phyloP scores from a whole-genome alignment of 2,113 vertebrate species.

The human region GRCh38 chr15:98696501-98697000 shows the following conservation, averaged over 20 bases:
- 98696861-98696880: fast-evolving
- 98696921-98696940: background rate
- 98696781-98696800: background rate
- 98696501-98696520: background rate
- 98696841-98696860: background rate
- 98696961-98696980: background rate
- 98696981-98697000: background rate
- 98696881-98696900: background rate
- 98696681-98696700: background rate
- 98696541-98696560: background rate
- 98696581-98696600: background rate
- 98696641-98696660: background rate
- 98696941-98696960: background rate
- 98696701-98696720: background rate
- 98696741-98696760: background rate
- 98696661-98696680: background rate
- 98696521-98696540: background rate
- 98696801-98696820: background rate
- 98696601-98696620: background rate
- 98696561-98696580: background rate
- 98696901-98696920: fast-evolving
- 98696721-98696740: background rate
- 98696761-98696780: background rate
- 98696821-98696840: too few species aligned
- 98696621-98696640: background rate